Evolutionary conservation across 2,113 vertebrate species (phyloP).

Genomic region (Coreoperca whiteheadi): DNA sequence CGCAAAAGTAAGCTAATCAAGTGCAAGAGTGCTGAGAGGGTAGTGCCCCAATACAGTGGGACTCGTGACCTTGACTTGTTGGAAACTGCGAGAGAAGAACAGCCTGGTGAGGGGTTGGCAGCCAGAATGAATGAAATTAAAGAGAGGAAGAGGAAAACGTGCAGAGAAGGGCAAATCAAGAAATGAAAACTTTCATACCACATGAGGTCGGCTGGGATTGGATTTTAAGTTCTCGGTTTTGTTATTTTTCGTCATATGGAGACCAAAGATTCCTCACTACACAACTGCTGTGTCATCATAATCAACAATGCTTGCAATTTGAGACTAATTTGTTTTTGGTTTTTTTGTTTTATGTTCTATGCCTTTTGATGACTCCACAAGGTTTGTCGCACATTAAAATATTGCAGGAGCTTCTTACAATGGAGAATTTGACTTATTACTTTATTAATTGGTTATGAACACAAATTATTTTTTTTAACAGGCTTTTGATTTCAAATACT

Average conservation of each 20-base stretch:
- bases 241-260: conserved; percentile 18
- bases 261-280: not conserved
- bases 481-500: not conserved
- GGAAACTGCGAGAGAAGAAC: conserved; percentile 25
- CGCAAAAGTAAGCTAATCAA: conserved; percentile 67
- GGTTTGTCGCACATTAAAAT: conserved; percentile 19
- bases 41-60: conserved; percentile 49
- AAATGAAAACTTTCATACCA: conserved; percentile 34
- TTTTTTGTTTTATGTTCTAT: conserved; percentile 19
- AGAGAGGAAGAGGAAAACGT: conserved; percentile 38
- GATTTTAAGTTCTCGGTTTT: conserved; percentile 8
- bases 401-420: not conserved
- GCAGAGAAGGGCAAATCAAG: conserved; percentile 37
- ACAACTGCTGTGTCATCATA: conserved; percentile 50
- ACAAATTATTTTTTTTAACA: not conserved
- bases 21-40: conserved; percentile 68
- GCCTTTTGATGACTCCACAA: conserved; percentile 28
- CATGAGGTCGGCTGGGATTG: conserved; percentile 31
- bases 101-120: conserved; percentile 32
- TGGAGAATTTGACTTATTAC: conserved; percentile 14
- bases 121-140: conserved; percentile 54
- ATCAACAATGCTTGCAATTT: conserved; percentile 7
- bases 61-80: conserved; percentile 70
- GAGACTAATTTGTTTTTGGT: conserved; percentile 21
- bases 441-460: not conserved